A percentile compares a stretch with the other conserved stretches of the same genome.
Conservation (phyloP, 2,113 vertebrate genomes). For the Centropristis striata region DNA sequence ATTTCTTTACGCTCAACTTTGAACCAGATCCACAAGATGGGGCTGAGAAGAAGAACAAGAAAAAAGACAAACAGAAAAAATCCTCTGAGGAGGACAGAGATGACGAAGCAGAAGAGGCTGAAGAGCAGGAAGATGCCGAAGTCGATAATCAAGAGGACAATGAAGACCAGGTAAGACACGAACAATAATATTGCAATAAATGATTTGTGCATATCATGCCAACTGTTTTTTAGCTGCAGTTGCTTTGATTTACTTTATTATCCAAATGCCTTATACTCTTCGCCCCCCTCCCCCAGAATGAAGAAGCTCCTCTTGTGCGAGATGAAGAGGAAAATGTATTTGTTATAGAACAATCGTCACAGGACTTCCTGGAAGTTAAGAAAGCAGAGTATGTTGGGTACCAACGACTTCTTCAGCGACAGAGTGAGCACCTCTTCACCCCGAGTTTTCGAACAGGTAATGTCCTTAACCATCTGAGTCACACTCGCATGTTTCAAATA, state of each 20-base stretch:
- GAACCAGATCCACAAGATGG: conserved; percentile 84
- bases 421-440: conserved; percentile 87
- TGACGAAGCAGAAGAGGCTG: conserved; percentile 42
- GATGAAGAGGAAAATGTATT: conserved; percentile 85
- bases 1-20: conserved; percentile 96
- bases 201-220: not conserved
- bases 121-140: conserved; percentile 77
- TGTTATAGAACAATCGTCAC: conserved; percentile 79
- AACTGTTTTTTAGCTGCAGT: not conserved
- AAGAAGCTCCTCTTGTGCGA: conserved; percentile 84
- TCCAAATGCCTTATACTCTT: not conserved
- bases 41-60: conserved; percentile 54
- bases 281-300: conserved; percentile 80
- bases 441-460: conserved; percentile 90
- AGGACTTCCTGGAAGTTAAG: conserved; percentile 88
- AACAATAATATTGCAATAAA: not conserved
- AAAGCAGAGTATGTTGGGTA: conserved; percentile 88
- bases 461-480: not conserved
- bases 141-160: conserved; percentile 68
- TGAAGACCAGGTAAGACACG: conserved; percentile 58
- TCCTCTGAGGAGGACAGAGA: conserved; percentile 40
- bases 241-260: not conserved
- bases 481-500: not conserved
- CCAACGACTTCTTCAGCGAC: conserved; percentile 80
- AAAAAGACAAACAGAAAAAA: conserved; percentile 49